Base-by-base conservation (phyloP, 2,113 vertebrate genomes). In the Phalacrocorax brasilianus region DNA sequence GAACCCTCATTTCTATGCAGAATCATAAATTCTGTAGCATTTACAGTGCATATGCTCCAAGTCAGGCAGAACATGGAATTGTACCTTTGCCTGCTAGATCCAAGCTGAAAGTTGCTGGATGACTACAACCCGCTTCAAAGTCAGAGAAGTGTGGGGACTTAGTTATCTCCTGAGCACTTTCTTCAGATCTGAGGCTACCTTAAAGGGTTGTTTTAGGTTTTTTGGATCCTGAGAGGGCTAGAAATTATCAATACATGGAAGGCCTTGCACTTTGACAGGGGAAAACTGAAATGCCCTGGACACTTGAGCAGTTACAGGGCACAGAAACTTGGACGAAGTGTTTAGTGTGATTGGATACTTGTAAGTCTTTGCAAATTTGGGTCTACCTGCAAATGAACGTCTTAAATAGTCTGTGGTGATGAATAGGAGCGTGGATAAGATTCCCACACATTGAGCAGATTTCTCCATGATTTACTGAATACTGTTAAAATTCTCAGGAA, bases 1-100 rank as follows among this genome's bases (percentile, higher is more conserved):
- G 56, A 97, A 78, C 30, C 55, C 65, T 95, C 63, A 89, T 96
- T 89, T 95, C 93, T 92, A 52, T 91, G 83, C 88, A 80, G 76
- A 94, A 84, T 88, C 67, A 86, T 88, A 93, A 94, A 94, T 88
- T 91, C 92, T 88, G 63, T 92, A 77, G 38, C 75, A 33, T 88
- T 96, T 92, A 32, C 78, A 74, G 85, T 58, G 68, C 83, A 84
- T 96, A 95, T 95, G 92, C 63, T 95, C 17, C 30, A 53, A 88
- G 86, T 91, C 83, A 88, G 47, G 55, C 71, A 77, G 88, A 95
- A 81, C 0, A 0, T 30, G 47, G 65, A 74, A 72, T 40, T 86
- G n/a, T 88, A 91, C 42, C 79, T 93, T 93, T 76, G 35, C 32
- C 27, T 74, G 45, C 59, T 92, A 50, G 14, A 91, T 89, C 27